Conservation (phyloP, 2,797 vertebrate genomes). For the Lacerta bilineata region DNA sequence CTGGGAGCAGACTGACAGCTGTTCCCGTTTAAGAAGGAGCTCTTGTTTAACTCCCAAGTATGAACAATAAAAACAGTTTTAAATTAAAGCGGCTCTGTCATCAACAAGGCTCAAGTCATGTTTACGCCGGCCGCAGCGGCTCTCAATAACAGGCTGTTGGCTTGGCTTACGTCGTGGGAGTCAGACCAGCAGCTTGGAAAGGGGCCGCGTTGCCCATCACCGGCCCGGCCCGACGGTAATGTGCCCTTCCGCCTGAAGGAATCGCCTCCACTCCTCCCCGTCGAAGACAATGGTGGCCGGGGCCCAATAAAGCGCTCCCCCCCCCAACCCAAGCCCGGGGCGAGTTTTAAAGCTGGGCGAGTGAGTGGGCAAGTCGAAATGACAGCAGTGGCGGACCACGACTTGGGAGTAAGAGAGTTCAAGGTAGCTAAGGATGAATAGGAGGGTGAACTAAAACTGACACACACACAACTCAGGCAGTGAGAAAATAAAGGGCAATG, state of each 20-base stretch:
- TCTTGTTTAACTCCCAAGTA: constrained; percentile 10
- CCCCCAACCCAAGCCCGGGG: too few species aligned
- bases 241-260: neutral
- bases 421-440: neutral
- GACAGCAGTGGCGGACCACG: neutral
- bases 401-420: neutral
- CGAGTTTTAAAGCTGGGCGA: neutral
- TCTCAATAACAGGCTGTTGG: neutral
- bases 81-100: constrained; percentile 4
- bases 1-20: constrained; percentile 21
- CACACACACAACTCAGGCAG: neutral
- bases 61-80: constrained; percentile 21
- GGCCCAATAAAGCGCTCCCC: neutral
- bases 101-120: constrained; percentile 25
- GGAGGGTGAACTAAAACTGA: neutral
- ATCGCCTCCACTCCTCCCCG: neutral
- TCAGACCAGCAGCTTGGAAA: neutral
- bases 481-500: too few species aligned
- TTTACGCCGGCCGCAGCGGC: constrained; percentile 21
- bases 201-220: neutral
- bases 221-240: neutral
- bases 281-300: too few species aligned
- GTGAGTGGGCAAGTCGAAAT: neutral
- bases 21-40: constrained; percentile 18
- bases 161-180: neutral